These are phyloP conservation scores for Diabrotica undecimpunctata DNA, from an alignment of 1,140 invertebrate genomes.

Conservation along the genomic window DNA sequence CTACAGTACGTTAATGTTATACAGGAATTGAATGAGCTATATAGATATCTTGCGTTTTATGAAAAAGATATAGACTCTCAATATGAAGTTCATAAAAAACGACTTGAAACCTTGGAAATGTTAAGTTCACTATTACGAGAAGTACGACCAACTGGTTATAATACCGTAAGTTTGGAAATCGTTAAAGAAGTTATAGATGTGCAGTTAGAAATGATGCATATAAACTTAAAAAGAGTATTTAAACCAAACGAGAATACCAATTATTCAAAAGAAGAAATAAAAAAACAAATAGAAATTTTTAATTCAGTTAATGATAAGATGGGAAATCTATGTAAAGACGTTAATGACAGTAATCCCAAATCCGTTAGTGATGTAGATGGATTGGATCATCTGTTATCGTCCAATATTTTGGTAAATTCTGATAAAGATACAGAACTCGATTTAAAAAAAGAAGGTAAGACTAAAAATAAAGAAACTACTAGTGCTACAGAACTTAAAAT, in stretches of 20 bases:
- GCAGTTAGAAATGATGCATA: slow-evolving; percentile 56
- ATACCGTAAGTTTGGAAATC: slow-evolving; percentile 45
- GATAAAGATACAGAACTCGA: too few species aligned
- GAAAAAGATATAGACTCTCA: slow-evolving; percentile 63
- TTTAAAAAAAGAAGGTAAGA: too few species aligned
- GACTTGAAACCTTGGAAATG: slow-evolving; percentile 63
- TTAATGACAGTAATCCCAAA: neutral
- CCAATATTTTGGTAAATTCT: too few species aligned
- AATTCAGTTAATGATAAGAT: slow-evolving; percentile 17
- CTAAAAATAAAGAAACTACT: too few species aligned
- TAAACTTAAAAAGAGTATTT: slow-evolving; percentile 52
- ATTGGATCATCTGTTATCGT: too few species aligned
- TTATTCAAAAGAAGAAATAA: slow-evolving; percentile 18
- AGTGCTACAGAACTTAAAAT: too few species aligned
- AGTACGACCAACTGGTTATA: slow-evolving; percentile 46
- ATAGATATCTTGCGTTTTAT: slow-evolving; percentile 65
- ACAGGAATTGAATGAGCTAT: slow-evolving; percentile 66
- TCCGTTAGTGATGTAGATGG: neutral
- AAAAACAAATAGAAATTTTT: slow-evolving; percentile 18
- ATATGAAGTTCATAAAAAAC: slow-evolving; percentile 67
- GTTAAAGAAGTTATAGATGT: slow-evolving; percentile 51
- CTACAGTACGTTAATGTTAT: slow-evolving; percentile 66
- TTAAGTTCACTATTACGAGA: slow-evolving; percentile 49
- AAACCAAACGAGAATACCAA: slow-evolving; percentile 15
- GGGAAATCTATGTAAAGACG: slow-evolving; percentile 17